Conservation (phyloP, 2,797 vertebrate species). For the Acrossocheilus wenchowensis region DNA sequence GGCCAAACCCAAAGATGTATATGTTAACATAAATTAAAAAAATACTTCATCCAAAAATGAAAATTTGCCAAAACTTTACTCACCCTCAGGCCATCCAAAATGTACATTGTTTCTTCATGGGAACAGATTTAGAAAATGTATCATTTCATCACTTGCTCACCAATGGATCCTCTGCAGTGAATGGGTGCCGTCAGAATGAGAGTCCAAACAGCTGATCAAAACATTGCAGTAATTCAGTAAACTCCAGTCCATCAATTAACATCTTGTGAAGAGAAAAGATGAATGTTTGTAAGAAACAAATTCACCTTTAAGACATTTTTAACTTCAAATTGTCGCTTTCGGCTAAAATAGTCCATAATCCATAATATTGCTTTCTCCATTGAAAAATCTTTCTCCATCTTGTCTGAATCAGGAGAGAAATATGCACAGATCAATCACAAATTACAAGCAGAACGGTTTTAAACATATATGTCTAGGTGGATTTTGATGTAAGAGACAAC, state of each 20-base stretch:
- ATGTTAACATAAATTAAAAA: background rate
- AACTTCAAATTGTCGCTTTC: background rate
- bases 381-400: background rate
- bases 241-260: background rate
- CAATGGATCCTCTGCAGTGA: background rate
- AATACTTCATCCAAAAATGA: background rate
- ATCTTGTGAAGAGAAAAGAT: background rate
- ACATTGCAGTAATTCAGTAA: background rate
- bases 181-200: background rate
- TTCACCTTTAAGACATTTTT: background rate
- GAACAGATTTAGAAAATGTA: background rate
- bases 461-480: background rate
- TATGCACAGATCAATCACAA: background rate
- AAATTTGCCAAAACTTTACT: background rate
- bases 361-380: background rate
- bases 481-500: background rate
- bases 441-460: background rate
- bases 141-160: background rate
- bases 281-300: background rate
- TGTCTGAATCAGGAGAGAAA: background rate
- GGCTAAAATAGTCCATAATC: background rate
- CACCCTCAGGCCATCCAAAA: background rate
- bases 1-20: constrained; percentile 5
- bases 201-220: background rate
- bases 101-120: background rate